Percentiles rank a stretch among this genome's conserved stretches.
These are phyloP conservation scores for Pristionchus japonicus DNA, from an alignment of 2,888 invertebrate species.

Conservation along the genomic window DNA sequence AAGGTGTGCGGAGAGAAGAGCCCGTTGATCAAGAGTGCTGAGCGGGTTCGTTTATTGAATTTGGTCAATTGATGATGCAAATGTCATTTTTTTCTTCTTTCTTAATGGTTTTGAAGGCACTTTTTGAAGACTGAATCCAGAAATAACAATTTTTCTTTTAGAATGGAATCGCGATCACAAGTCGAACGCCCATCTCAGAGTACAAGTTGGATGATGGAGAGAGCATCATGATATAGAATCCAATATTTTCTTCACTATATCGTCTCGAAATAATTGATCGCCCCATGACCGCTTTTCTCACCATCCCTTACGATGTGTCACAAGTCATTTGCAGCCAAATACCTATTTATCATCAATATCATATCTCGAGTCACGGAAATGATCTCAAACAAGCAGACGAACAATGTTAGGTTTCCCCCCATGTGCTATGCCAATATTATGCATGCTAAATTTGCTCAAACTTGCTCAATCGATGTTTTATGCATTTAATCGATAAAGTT, in stretches of 20 bases:
- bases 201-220: conserved; percentile 44
- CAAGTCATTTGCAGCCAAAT: not conserved
- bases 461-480: not conserved
- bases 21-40: not conserved
- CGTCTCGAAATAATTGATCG: not conserved
- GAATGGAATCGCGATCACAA: not conserved
- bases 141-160: not conserved
- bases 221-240: conserved; percentile 16
- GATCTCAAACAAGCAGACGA: not conserved
- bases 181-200: conserved; percentile 24
- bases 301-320: not conserved
- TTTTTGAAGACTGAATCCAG: not conserved
- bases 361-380: not conserved
- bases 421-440: not conserved
- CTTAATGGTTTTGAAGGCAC: not conserved
- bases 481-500: not conserved
- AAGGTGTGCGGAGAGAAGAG: conserved; percentile 19
- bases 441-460: not conserved
- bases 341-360: not conserved
- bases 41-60: not conserved
- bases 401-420: not conserved
- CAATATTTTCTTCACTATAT: too few relatives aligned
- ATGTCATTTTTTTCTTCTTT: not conserved
- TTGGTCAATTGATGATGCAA: too few relatives aligned
- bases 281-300: not conserved